Conservation (phyloP, 2,888 invertebrate species). For the Leptogaster cylindrica region DNA sequence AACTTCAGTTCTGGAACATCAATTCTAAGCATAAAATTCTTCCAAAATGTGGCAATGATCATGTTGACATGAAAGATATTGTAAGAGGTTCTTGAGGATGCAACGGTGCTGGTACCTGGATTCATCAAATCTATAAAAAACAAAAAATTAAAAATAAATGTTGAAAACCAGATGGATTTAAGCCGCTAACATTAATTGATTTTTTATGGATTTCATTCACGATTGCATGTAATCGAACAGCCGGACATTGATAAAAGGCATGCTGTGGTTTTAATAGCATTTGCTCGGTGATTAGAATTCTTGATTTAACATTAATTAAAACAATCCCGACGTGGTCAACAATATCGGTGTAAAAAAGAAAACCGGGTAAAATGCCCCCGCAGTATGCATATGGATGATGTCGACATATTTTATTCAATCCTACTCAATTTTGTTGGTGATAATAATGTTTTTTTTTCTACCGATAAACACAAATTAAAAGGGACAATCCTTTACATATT, state of each 20-base stretch:
- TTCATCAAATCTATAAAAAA: conserved; percentile 14
- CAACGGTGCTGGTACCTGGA: conserved; percentile 7
- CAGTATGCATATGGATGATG: too few species aligned
- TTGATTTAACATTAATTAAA: neutral
- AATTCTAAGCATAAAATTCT: conserved; percentile 5
- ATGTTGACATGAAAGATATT: conserved; percentile 32
- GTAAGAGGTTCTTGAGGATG: conserved; percentile 24
- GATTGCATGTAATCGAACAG: neutral
- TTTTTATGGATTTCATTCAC: conserved; percentile 25
- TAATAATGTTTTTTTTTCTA: too few species aligned
- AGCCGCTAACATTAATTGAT: conserved; percentile 27
- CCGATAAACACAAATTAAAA: too few species aligned
- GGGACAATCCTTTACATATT: too few species aligned
- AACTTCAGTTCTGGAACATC: neutral
- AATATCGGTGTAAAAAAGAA: too few species aligned
- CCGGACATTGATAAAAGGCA: conserved; percentile 4
- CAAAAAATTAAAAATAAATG: too few species aligned
- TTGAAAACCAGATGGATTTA: too few species aligned
- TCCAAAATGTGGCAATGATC: conserved; percentile 23
- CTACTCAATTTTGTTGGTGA: too few species aligned
- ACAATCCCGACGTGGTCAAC: too few species aligned
- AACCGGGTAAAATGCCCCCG: too few species aligned
- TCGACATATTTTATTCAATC: too few species aligned
- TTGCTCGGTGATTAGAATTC: neutral
- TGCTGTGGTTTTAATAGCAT: neutral